Evolutionary conservation across 2,797 vertebrate genomes (phyloP).

Genomic region (Danionella dracula): DNA sequence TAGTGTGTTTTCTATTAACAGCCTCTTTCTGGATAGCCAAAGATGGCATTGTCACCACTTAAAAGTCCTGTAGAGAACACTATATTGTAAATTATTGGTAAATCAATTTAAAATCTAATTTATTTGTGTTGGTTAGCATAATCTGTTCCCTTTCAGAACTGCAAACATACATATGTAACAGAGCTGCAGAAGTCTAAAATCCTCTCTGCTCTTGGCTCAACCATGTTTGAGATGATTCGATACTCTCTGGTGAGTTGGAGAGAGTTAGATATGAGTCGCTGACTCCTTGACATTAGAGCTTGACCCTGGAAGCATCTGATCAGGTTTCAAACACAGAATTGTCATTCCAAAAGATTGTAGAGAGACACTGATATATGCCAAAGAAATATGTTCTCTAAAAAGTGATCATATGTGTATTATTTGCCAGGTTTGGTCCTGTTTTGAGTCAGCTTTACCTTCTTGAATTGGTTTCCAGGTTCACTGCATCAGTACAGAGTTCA

Average conservation of each 20-base stretch:
- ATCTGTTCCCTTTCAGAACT: no score
- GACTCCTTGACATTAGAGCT: constrained; percentile 5
- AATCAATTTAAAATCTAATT: no score
- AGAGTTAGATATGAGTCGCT: background rate
- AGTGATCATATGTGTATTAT: background rate
- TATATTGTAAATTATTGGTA: no score
- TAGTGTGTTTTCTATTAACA: no score
- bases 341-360: background rate
- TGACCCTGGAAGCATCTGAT: background rate
- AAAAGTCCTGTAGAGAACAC: no score
- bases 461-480: constrained; percentile 73
- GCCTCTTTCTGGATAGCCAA: no score
- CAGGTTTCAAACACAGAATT: background rate
- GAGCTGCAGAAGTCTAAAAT: background rate
- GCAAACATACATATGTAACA: no score
- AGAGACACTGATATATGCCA: background rate
- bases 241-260: background rate
- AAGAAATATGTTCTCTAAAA: background rate
- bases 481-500: constrained; percentile 97
- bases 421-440: no score
- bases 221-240: background rate
- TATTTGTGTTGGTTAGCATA: no score
- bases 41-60: no score
- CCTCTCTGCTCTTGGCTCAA: background rate
- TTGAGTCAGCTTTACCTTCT: background rate